Evolutionary conservation across 2,113 vertebrate species (phyloP).

Genomic region (Eupsittula cactorum): DNA sequence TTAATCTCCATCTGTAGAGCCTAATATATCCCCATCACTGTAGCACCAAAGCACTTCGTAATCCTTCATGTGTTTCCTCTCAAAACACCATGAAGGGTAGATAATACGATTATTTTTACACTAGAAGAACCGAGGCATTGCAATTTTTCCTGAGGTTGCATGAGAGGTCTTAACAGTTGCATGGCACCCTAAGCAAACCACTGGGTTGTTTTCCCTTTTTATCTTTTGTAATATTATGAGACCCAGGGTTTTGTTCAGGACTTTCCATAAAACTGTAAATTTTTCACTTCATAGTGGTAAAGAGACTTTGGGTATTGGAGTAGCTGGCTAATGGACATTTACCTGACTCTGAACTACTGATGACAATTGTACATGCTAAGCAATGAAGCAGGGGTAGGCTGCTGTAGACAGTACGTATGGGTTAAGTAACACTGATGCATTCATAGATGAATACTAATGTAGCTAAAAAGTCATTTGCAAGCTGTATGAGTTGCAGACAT

Average conservation of each 20-base stretch:
- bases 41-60: not conserved
- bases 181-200: not conserved
- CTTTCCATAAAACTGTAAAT: not conserved
- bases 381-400: not conserved
- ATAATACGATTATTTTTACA: not conserved
- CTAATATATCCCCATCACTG: not conserved
- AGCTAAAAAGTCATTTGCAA: not conserved
- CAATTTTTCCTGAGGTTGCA: not conserved
- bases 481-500: not conserved
- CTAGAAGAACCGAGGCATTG: not conserved
- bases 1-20: not conserved
- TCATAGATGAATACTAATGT: rapidly evolving
- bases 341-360: not conserved
- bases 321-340: not conserved
- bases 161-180: not conserved
- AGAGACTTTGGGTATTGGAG: not conserved
- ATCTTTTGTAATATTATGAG: not conserved
- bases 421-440: not conserved
- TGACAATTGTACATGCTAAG: not conserved
- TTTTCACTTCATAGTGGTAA: not conserved
- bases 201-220: not conserved
- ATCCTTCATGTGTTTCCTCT: not conserved
- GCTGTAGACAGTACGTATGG: not conserved
- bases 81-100: not conserved
- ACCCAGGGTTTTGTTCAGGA: not conserved